Conservation (phyloP, 1,140 invertebrate genomes). For the Micrasema longulum region DNA sequence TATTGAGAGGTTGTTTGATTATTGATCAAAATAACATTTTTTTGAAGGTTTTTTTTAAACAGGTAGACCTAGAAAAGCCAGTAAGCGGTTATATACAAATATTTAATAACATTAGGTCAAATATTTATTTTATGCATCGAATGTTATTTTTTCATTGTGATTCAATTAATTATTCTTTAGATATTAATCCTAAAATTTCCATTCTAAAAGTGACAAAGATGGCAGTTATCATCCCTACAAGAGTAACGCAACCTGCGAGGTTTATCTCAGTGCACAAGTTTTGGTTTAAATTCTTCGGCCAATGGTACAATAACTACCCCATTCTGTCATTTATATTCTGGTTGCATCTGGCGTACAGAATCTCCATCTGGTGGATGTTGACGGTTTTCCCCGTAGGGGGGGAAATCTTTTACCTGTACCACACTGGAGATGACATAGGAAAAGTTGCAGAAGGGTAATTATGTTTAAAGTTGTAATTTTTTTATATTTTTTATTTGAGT, state of each 20-base stretch:
- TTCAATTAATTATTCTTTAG: too few species aligned
- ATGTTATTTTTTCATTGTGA: too few species aligned
- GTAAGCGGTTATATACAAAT: too few species aligned
- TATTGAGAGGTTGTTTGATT: too few species aligned
- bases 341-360: slow-evolving; percentile 59
- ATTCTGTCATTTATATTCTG: slow-evolving; percentile 58
- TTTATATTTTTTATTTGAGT: slow-evolving; percentile 1
- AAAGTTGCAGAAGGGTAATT: slow-evolving; percentile 66
- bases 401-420: slow-evolving; percentile 63
- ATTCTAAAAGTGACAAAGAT: slow-evolving; percentile 8
- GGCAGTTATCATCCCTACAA: slow-evolving; percentile 10
- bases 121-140: too few species aligned
- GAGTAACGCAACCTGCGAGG: slow-evolving; percentile 56
- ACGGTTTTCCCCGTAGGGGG: slow-evolving; percentile 64
- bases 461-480: slow-evolving; percentile 35
- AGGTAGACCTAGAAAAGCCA: too few species aligned
- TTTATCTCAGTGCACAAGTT: slow-evolving; percentile 65
- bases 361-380: slow-evolving; percentile 61
- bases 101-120: too few species aligned
- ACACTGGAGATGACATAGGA: slow-evolving; percentile 61
- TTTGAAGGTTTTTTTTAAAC: too few species aligned
- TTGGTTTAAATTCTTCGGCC: slow-evolving; percentile 66
- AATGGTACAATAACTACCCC: slow-evolving; percentile 62
- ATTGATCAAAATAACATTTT: too few species aligned
- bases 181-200: too few species aligned